Evolutionary conservation across 2,113 vertebrate species (phyloP), one percentile per base, ranked within the genome.

Genomic region (Phaethornis superciliosus): DNA sequence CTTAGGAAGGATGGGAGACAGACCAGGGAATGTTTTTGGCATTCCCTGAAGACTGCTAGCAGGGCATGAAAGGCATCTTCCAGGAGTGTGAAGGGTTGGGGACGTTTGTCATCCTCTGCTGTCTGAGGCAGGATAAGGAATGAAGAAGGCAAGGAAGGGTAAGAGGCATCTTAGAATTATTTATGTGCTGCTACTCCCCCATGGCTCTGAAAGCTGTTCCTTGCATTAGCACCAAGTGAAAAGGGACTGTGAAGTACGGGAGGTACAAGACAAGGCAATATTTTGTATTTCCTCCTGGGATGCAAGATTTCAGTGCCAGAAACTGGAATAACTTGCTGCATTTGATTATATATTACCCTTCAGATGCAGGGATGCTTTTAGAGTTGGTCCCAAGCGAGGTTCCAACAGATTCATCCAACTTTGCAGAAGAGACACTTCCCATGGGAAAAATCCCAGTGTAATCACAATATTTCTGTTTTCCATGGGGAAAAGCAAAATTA

Each of bases 141-240:
- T 2, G 69, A 54, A 62, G 86, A n/a, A 67, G 77, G 79, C 93
- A 93, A 60, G 67, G 83, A 76, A 85, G 83, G 91, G 32, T 2
- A 93, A 77, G 93, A 88, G n/a, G 84, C 87, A 74, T 44, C 88
- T 69, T n/a, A 12, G 10, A 52, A 35, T 90, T 83, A 91, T 76
- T 91, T n/a, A 89, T 77, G 89, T 37, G 91, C 89, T 86, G 76
- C 82, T 85, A 14, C 85, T 96, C 88, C 85, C 86, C 77, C 71
- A 42, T 17, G 86, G 91, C 90, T 83, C 49, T 47, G 87, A 96
- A 95, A 85, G 85, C 64, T 65, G 82, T 32, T 95, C 65, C 74
- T 58, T 76, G 54, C 84, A 64, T 70, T 49, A 87, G 94, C 89
- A 81, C 71, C 46, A 79, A 42, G 59, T 44, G 37, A 81, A 33